Base-by-base conservation (phyloP, 2,888 invertebrate species). In the Stenichneumon culpator region DNA sequence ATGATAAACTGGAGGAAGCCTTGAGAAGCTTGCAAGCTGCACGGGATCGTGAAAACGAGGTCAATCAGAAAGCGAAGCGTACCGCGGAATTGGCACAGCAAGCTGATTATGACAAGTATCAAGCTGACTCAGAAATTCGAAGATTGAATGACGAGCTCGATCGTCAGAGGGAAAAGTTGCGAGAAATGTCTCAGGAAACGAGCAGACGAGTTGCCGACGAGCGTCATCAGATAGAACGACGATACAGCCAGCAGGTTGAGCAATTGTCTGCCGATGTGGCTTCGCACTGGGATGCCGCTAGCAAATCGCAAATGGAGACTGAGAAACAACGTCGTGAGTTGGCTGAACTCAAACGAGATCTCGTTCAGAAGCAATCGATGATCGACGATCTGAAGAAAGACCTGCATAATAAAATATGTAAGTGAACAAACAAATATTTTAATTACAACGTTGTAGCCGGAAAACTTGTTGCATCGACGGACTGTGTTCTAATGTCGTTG, bases 321-420 rank as follows among this genome's bases (percentile, higher is more conserved):
- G 98, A 98, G 86, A 96, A 97, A 39, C 97, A 97, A 90, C 96
- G 97, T 82, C 95, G 98, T 11, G 96, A 97, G 87, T 97, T 97
- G 89, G 95, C 95, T 2, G 97, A 98, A 87, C 92, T 97, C 63
- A 96, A 97, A 87, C 95, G 97, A n/a, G 97, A 98, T 87, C 92
- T 97, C 19, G 95, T 96, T 0, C 97, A 97, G 94, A 97, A 97
- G 90, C 96, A 96, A 88, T 95, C 96, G 0, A 96, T 96, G 80
- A 96, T 97, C 70, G 97, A 98, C 50, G 97, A 97, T 88, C 93
- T 98, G 3, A 97, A 97, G 91, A 97, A 97, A 94, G 98, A 98
- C 89, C 94, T 97, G 83, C 97, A 97, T 89, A 96, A 95, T 86
- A 97, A 97, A 94, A 96, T 96, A 84, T 95, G 97, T 97, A 93